These are phyloP conservation scores for Delphinus delphis DNA, from an alignment of 2,113 vertebrate genomes.

Conservation along the genomic window DNA sequence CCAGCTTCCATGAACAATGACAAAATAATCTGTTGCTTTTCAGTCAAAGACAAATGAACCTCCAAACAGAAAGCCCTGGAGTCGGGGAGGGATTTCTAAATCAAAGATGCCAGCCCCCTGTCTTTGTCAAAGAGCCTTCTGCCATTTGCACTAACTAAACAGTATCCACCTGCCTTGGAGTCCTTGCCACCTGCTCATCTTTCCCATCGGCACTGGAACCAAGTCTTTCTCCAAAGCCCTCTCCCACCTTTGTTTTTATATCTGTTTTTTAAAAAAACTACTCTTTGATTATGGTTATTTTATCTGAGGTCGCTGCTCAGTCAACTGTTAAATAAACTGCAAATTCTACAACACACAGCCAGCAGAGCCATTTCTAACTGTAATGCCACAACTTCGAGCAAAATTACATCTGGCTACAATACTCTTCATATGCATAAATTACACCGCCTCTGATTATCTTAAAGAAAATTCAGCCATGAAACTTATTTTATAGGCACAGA, in stretches of 20 bases:
- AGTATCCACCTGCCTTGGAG: conserved; percentile 19
- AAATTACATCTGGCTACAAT: conserved; percentile 90
- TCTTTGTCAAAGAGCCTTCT: background rate
- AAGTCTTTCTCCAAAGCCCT: conserved; percentile 56
- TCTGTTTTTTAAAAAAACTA: conserved; percentile 51
- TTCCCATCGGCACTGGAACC: background rate
- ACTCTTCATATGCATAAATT: conserved; percentile 87
- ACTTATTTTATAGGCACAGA: conserved; percentile 87
- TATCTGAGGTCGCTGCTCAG: conserved; percentile 89
- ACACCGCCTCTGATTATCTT: conserved; percentile 87
- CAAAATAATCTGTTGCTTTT: background rate
- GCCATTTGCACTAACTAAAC: background rate
- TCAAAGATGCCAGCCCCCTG: background rate
- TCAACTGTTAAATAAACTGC: conserved; percentile 91
- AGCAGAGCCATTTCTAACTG: conserved; percentile 88
- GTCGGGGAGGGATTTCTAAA: background rate
- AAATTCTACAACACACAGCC: conserved; percentile 87
- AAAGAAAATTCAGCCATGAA: conserved; percentile 88
- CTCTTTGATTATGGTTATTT: conserved; percentile 85
- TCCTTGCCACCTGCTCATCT: conserved; percentile 35
- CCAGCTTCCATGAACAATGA: background rate
- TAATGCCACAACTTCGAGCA: conserved; percentile 88
- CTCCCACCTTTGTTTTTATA: conserved; percentile 52
- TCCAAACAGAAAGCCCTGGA: background rate
- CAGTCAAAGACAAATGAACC: background rate